These are phyloP conservation scores for Heterotis niloticus DNA, from an alignment of 2,113 vertebrate genomes.

Conservation along the genomic window DNA sequence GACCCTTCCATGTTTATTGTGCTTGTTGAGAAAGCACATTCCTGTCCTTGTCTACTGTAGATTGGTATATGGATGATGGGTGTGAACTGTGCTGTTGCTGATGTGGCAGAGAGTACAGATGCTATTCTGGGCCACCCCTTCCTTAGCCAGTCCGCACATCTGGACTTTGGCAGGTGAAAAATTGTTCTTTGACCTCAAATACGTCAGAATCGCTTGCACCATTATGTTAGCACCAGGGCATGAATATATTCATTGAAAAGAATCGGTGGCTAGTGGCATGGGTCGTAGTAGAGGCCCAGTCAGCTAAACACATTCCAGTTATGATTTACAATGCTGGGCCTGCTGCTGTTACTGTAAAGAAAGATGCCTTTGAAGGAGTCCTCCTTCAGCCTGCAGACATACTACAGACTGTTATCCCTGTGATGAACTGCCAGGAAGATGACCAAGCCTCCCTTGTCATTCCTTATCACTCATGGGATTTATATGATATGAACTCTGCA, in stretches of 20 bases:
- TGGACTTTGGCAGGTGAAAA: constrained; percentile 20
- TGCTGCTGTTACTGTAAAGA: neutral
- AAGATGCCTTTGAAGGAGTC: neutral
- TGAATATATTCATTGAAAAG: constrained; percentile 26
- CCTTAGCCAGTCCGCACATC: constrained; percentile 16
- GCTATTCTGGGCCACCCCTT: constrained; percentile 31
- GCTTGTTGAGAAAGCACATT: no score
- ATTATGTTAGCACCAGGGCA: constrained; percentile 2
- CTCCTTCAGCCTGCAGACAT: neutral
- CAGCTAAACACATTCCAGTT: neutral
- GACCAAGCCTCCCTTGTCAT: neutral
- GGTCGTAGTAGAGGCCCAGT: constrained; percentile 9
- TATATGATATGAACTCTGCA: constrained; percentile 28
- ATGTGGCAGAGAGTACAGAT: constrained; percentile 7
- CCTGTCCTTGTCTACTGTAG: no score
- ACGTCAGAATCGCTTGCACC: constrained; percentile 3
- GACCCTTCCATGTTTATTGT: no score
- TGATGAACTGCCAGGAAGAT: no score
- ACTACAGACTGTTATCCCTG: neutral
- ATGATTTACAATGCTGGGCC: constrained; percentile 30
- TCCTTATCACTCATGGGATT: constrained; percentile 27
- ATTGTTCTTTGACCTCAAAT: constrained; percentile 25
- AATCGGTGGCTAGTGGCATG: constrained; percentile 1
- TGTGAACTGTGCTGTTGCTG: constrained; percentile 30
- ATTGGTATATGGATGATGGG: constrained; percentile 10